Evolutionary conservation across 2,888 invertebrate genomes (phyloP), one percentile per base, ranked within the genome.

Genomic region (Lepidocyrtoides sp.): DNA sequence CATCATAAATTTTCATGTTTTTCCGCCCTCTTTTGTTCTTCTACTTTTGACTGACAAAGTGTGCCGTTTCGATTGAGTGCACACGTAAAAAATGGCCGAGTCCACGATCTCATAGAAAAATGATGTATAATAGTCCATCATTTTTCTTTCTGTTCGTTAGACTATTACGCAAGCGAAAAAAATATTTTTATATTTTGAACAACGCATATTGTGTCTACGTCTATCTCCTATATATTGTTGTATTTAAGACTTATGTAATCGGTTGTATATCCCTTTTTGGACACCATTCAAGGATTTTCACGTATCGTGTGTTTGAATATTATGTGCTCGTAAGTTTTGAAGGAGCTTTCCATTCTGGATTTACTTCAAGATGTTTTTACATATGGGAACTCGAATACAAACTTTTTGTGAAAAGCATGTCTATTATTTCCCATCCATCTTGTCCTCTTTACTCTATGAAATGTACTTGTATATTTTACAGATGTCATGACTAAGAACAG

Each of bases 251-350:
- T 36, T 36, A 3, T 36, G 36, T 36, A 5, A 36, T 36, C 8
- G 14, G 51, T 14, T 51, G 14, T 51, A 57, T 26, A 63, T 23
- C 1, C 29, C 26, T 7, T 63, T 63, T 63, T 63, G 63, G 63
- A 63, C 63, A 63, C 23, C 63, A 29, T 63, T 63, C 63, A 63
- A 63, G 63, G 63, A 63, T 63, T 63, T n/a, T n/a, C 17, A 57
- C 54, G 17, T 57, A 20, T 57, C 54, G 17, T n/a, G 54, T 57
- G 54, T 20, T n/a, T n/a, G n/a, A 20, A 17, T 57, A 3, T 57
- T 4, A 12, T 57, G 20, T 57, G 12, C 4, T 57, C 17, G 8
- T 57, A 2, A 2, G 5, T 51, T 57, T 57, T 57, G 2, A 57
- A 51, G 14, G 51, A 51, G 51, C 4, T 57, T 57, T 17, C 54